Evolutionary conservation across 1,140 invertebrate species (phyloP).

Genomic region (Diabrotica virgifera): DNA sequence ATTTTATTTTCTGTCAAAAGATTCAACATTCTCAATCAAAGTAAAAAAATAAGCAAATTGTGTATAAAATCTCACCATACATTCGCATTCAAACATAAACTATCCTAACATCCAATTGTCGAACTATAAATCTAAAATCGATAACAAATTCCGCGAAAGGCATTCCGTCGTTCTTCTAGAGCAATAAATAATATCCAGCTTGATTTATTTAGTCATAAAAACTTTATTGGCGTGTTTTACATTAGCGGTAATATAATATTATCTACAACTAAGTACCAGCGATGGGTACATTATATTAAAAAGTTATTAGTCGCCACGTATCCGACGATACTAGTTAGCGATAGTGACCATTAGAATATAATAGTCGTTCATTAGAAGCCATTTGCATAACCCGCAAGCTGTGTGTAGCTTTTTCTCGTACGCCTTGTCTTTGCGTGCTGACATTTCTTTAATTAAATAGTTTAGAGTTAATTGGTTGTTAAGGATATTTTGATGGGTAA

Average conservation of each 20-base stretch:
- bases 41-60: too few species aligned
- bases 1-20: too few species aligned
- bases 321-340: background rate
- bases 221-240: background rate
- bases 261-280: background rate
- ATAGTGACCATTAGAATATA: background rate
- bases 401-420: background rate
- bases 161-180: too few species aligned
- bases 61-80: too few species aligned
- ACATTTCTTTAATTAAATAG: constrained; percentile 1
- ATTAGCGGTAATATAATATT: background rate
- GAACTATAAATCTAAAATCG: too few species aligned
- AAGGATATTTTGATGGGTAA: constrained; percentile 3
- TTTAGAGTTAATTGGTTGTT: background rate
- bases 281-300: background rate
- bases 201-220: background rate
- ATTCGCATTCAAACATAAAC: too few species aligned
- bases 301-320: background rate
- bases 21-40: too few species aligned
- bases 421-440: background rate
- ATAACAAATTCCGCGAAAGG: too few species aligned
- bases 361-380: background rate
- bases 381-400: background rate
- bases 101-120: too few species aligned
- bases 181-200: too few species aligned